Evolutionary conservation across 64 coral and sea anemone genomes (phyloP).

Genomic region (Pachyseris speciosa): DNA sequence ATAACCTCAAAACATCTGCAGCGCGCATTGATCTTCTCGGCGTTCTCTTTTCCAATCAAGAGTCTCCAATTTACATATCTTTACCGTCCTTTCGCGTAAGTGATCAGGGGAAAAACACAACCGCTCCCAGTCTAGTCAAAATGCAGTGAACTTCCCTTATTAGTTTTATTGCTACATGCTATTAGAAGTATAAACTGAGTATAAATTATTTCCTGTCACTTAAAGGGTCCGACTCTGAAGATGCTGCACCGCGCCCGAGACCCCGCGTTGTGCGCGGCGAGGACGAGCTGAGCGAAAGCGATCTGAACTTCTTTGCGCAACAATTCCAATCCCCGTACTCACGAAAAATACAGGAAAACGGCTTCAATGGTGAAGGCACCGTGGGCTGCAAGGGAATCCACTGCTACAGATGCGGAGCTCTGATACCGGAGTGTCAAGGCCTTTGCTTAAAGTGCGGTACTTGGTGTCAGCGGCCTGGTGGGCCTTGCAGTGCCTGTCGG

Average conservation of each 20-base stretch:
- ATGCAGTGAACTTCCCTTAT: too few relatives aligned
- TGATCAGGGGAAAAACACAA: too few relatives aligned
- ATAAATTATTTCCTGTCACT: not conserved
- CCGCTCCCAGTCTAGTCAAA: too few relatives aligned
- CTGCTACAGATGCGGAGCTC: constrained; percentile 50
- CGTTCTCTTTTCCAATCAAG: too few relatives aligned
- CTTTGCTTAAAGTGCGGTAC: constrained; percentile 54
- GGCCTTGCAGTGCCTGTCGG: constrained; percentile 65
- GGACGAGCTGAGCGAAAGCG: constrained; percentile 65
- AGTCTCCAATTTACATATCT: too few relatives aligned
- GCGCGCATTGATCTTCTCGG: too few relatives aligned
- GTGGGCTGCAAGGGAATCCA: constrained; percentile 37
- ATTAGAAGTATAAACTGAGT: too few relatives aligned
- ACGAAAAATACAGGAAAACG: not conserved
- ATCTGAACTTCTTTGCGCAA: constrained; percentile 32
- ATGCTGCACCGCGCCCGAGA: not conserved
- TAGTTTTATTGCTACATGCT: too few relatives aligned
- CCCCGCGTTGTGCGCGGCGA: not conserved
- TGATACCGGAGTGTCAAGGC: constrained; percentile 39
- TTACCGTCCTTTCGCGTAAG: too few relatives aligned
- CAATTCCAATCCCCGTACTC: constrained; percentile 32
- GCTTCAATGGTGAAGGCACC: not conserved
- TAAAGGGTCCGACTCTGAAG: not conserved
- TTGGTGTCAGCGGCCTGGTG: constrained; percentile 40
- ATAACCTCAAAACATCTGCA: too few relatives aligned